Conservation (phyloP, 1,140 invertebrate species). For the Penaeus vannamei region DNA sequence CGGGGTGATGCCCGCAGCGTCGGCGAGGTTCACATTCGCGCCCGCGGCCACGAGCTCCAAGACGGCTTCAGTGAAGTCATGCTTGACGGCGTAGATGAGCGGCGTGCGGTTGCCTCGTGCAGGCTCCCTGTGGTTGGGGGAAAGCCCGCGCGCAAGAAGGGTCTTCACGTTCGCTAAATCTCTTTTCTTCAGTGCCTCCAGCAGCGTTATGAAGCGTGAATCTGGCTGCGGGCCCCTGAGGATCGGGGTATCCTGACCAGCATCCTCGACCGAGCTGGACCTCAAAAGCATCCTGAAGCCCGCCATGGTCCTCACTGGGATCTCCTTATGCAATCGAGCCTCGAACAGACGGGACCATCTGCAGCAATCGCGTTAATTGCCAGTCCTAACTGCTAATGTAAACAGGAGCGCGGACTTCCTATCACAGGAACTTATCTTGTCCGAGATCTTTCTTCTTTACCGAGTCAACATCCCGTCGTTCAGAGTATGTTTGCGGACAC, state of each 20-base stretch:
- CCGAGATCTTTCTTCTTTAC: too few relatives aligned
- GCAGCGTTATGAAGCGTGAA: conserved; percentile 33
- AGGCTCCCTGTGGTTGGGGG: conserved; percentile 59
- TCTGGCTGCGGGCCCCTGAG: conserved; percentile 48
- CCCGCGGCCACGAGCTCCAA: conserved; percentile 80
- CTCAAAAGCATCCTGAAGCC: conserved; percentile 6
- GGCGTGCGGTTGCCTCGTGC: conserved; percentile 75
- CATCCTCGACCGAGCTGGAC: conserved; percentile 23
- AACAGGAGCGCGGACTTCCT: too few relatives aligned
- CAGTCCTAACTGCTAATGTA: not conserved
- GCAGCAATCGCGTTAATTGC: not conserved
- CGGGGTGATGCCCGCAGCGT: conserved; percentile 78
- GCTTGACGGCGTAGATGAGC: conserved; percentile 84
- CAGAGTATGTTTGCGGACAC: too few relatives aligned
- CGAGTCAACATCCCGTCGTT: too few relatives aligned
- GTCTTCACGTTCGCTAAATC: conserved; percentile 36
- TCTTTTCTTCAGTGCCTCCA: conserved; percentile 46
- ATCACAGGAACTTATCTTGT: too few relatives aligned
- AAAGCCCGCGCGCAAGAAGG: conserved; percentile 21
- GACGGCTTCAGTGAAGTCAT: conserved; percentile 80
- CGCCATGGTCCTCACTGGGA: not conserved
- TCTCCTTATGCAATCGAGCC: not conserved
- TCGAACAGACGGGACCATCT: not conserved
- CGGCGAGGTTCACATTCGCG: conserved; percentile 83
- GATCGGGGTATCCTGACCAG: conserved; percentile 42